These are phyloP conservation scores for Diceros bicornis DNA, from an alignment of 2,797 vertebrate species.

Conservation along the genomic window DNA sequence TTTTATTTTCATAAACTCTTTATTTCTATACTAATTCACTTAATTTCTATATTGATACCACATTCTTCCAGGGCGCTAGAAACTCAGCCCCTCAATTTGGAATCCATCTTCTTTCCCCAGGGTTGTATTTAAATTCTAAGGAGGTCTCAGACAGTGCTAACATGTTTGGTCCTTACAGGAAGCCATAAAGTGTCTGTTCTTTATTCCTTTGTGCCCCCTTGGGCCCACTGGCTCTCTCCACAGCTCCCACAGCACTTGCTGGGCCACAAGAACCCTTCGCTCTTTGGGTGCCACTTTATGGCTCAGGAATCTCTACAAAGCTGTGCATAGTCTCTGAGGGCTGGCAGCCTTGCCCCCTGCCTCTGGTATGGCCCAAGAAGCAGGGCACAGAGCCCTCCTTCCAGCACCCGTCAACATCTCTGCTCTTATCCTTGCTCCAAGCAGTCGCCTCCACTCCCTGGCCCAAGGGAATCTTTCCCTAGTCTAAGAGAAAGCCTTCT, in stretches of 20 bases:
- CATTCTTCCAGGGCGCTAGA: background rate
- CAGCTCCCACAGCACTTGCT: background rate
- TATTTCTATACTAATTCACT: background rate
- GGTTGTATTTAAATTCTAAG: background rate
- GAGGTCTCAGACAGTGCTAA: background rate
- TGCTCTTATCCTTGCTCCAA: background rate
- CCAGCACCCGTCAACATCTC: background rate
- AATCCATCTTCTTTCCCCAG: background rate
- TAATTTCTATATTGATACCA: background rate
- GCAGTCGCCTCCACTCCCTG: background rate
- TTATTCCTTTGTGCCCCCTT: background rate
- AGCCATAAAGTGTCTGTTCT: background rate
- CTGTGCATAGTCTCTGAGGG: background rate
- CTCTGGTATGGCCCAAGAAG: accelerated
- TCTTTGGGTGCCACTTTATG: background rate
- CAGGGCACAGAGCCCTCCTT: background rate
- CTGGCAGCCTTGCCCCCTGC: background rate
- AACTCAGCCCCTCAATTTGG: background rate
- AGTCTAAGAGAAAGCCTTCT: background rate
- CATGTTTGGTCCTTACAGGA: background rate
- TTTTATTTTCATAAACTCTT: background rate
- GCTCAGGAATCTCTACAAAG: background rate
- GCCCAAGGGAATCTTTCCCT: background rate
- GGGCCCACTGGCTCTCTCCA: background rate
- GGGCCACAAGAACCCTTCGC: background rate